phyloP scores from a whole-genome alignment of 2,888 invertebrate species.

The Heliconius aoede region DNA sequence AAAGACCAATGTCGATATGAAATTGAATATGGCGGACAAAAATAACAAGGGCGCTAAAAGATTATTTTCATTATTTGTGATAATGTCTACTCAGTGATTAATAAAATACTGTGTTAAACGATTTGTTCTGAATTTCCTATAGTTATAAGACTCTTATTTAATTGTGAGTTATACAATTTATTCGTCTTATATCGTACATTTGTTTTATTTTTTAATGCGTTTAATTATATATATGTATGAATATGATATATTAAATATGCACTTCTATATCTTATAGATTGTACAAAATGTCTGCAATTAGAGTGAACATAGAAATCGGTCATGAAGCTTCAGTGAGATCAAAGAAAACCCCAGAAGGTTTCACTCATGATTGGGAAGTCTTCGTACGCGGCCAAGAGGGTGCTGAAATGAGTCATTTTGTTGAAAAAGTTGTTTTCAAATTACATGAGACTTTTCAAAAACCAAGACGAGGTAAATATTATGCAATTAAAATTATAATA shows the following conservation, averaged over 20 bases:
- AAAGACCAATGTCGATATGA: conserved; percentile 51
- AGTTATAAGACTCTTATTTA: conserved; percentile 23
- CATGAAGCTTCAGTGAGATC: conserved; percentile 93
- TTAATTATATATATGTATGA: conserved; percentile 32
- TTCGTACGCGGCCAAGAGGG: conserved; percentile 95
- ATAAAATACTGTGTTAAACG: conserved; percentile 54
- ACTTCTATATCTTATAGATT: conserved; percentile 51
- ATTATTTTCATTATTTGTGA: conserved; percentile 67
- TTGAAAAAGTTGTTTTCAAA: conserved; percentile 95
- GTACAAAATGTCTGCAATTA: conserved; percentile 73
- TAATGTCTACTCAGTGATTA: conserved; percentile 57
- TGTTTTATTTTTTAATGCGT: conserved; percentile 41
- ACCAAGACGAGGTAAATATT: conserved; percentile 91
- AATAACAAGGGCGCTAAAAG: conserved; percentile 84
- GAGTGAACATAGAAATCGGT: conserved; percentile 95
- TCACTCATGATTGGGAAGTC: conserved; percentile 98
- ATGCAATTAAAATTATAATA: conserved; percentile 23
- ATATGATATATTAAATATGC: conserved; percentile 33
- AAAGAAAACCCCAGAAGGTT: conserved; percentile 93
- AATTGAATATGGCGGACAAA: conserved; percentile 80
- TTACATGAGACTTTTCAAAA: conserved; percentile 96
- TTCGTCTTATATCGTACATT: conserved; percentile 44
- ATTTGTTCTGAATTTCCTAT: conserved; percentile 48
- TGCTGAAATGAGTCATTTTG: conserved; percentile 93
- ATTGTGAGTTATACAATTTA: conserved; percentile 34